A percentile compares a stretch with the other conserved stretches of the same genome.
These are phyloP conservation scores for Aurelia coerulea DNA, from an alignment of 30 jellyfish, hydroid and myxozoan species.

Conservation along the genomic window DNA sequence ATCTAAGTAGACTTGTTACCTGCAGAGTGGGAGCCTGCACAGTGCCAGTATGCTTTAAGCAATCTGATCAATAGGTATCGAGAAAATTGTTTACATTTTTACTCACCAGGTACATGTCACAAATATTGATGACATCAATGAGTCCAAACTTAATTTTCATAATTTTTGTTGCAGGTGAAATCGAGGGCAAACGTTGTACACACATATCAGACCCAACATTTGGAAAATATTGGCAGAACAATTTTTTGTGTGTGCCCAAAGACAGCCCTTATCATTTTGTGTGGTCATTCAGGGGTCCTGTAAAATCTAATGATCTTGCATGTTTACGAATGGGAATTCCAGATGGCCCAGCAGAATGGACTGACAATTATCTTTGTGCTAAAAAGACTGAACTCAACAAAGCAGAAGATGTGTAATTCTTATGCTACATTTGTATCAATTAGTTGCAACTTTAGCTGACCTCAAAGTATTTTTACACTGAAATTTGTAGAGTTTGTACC, in stretches of 20 bases:
- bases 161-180: slow-evolving; percentile 26
- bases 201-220: slow-evolving; percentile 66
- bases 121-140: too few species aligned
- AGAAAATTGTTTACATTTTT: too few species aligned
- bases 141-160: too few species aligned
- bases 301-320: slow-evolving; percentile 20
- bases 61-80: too few species aligned
- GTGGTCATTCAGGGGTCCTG: slow-evolving; percentile 84
- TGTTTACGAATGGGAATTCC: slow-evolving; percentile 83
- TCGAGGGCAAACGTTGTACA: slow-evolving; percentile 61
- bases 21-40: too few species aligned
- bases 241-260: slow-evolving; percentile 72
- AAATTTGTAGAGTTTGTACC: too few species aligned
- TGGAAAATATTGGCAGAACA: slow-evolving; percentile 77
- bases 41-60: too few species aligned
- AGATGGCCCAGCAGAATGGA: slow-evolving; percentile 78
- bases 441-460: neutral
- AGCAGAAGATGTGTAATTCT: neutral
- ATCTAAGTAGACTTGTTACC: too few species aligned
- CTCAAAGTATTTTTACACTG: neutral
- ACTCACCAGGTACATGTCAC: too few species aligned
- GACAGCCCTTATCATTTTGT: slow-evolving; percentile 80
- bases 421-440: neutral
- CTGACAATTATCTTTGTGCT: slow-evolving; percentile 67
- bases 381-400: slow-evolving; percentile 10